A percentile compares a stretch with the other conserved stretches of the same genome.
These are phyloP conservation scores for Celastrina argiolus DNA, from an alignment of 2,888 invertebrate genomes.

Conservation along the genomic window DNA sequence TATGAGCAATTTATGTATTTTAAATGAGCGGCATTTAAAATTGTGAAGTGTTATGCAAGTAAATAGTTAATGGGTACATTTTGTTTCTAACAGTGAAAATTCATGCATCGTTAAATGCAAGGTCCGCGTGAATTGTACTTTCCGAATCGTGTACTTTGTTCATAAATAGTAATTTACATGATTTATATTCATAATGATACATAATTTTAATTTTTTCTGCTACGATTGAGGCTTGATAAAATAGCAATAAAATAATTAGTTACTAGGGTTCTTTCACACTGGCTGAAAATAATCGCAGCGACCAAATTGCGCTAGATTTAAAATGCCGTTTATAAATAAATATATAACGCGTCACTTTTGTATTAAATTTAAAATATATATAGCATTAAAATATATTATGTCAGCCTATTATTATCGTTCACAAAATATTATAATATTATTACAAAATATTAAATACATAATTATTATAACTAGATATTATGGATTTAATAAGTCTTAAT, in stretches of 20 bases:
- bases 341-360: too few species aligned
- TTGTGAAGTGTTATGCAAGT: neutral
- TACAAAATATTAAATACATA: neutral
- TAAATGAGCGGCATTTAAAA: neutral
- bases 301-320: too few species aligned
- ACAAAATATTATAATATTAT: neutral
- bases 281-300: neutral
- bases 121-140: neutral
- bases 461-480: neutral
- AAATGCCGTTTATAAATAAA: too few species aligned
- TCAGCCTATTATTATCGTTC: neutral
- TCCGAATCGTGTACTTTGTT: neutral
- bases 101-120: slow-evolving; percentile 5
- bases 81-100: neutral
- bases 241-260: neutral
- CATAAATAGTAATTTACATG: neutral
- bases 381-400: neutral
- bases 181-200: neutral
- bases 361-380: neutral
- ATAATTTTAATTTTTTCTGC: neutral
- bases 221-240: neutral
- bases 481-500: neutral
- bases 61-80: neutral
- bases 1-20: neutral
- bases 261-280: neutral